Percentiles rank a stretch among this genome's conserved stretches.
These are phyloP conservation scores for Erethizon dorsatum DNA, from an alignment of 2,797 vertebrate species.

Conservation along the genomic window DNA sequence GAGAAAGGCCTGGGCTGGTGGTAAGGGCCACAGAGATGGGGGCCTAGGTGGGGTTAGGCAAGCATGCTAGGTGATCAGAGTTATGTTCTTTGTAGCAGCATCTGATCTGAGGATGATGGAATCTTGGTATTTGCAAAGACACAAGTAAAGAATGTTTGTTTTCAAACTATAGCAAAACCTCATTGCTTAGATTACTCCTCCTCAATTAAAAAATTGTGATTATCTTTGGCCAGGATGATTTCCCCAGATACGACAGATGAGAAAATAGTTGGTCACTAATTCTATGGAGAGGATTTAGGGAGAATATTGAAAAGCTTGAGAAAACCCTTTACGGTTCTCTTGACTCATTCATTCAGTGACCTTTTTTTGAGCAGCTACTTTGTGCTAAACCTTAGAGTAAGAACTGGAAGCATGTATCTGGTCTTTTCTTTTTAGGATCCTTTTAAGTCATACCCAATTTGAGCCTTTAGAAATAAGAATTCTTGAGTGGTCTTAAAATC, in stretches of 20 bases:
- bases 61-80: not conserved
- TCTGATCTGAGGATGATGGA: not conserved
- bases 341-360: not conserved
- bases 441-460: not conserved
- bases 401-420: not conserved
- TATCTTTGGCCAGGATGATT: not conserved
- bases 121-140: not conserved
- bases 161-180: not conserved
- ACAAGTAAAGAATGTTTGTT: not conserved
- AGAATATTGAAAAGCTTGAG: not conserved
- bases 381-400: not conserved
- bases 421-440: not conserved
- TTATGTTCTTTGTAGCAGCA: not conserved
- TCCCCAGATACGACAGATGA: not conserved
- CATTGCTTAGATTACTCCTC: not conserved
- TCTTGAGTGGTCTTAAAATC: not conserved
- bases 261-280: not conserved
- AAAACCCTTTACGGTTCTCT: not conserved
- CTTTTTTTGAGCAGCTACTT: not conserved
- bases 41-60: not conserved
- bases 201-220: not conserved
- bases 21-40: conserved; percentile 79
- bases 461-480: not conserved
- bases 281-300: not conserved
- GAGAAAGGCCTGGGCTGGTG: conserved; percentile 89